Evolutionary conservation across 2,888 invertebrate genomes (phyloP).

Genomic region (Leptinotarsa tumamoca): DNA sequence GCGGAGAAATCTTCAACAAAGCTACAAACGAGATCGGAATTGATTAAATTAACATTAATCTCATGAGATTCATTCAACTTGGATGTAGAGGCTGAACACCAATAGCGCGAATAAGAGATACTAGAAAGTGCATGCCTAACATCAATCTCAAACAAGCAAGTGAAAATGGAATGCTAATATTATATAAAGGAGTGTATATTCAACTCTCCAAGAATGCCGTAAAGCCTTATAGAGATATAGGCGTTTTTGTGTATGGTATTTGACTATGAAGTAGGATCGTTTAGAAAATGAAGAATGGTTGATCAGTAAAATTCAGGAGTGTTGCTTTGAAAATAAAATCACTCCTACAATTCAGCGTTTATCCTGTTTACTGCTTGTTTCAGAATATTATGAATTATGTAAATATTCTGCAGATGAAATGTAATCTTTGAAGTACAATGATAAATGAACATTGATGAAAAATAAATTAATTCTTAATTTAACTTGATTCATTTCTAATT

Average conservation of each 20-base stretch:
- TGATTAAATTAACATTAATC: not conserved
- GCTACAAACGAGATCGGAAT: not conserved
- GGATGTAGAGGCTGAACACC: constrained; percentile 9
- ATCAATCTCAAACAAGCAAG: constrained; percentile 2
- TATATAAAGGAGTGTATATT: constrained; percentile 17
- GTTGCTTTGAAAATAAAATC: not conserved
- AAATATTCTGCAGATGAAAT: no score
- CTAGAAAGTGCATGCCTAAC: constrained; percentile 7
- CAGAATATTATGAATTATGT: no score
- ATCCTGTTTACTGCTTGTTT: no score
- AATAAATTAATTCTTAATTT: no score
- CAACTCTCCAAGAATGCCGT: constrained; percentile 17
- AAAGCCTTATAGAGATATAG: not conserved
- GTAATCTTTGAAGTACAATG: no score
- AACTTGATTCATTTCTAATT: no score
- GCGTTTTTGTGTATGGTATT: not conserved
- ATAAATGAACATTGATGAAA: no score
- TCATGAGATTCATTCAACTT: not conserved
- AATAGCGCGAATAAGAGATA: not conserved
- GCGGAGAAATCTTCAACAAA: not conserved
- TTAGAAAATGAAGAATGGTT: not conserved
- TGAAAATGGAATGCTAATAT: constrained; percentile 20
- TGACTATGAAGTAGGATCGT: not conserved
- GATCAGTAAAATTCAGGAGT: constrained; percentile 3
- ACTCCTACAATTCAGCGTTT: not conserved